Conservation (phyloP, 2,797 vertebrate genomes). For the Loris lydekkerianus region DNA sequence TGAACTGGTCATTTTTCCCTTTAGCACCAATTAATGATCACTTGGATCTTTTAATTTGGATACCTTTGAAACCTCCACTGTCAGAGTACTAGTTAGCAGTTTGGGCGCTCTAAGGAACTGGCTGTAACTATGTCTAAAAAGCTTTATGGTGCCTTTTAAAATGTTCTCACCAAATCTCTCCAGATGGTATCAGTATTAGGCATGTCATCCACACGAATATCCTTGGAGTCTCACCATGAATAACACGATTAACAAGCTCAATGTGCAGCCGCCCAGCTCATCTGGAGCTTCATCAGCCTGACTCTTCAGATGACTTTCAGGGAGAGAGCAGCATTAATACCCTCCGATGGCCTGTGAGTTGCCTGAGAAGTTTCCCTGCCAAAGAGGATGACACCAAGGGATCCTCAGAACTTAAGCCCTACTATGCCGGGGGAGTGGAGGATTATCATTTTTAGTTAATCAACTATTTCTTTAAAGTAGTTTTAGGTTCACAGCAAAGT, state of each 20-base stretch:
- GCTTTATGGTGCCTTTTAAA: slow-evolving; percentile 45
- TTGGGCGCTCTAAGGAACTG: neutral
- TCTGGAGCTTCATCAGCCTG: neutral
- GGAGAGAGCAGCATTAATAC: neutral
- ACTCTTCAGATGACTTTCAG: slow-evolving; percentile 51
- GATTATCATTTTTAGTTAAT: neutral
- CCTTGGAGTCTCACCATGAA: neutral
- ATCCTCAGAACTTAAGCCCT: neutral
- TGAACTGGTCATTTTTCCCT: slow-evolving; percentile 54
- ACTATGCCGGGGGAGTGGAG: neutral
- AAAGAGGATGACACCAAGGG: neutral
- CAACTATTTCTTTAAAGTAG: neutral
- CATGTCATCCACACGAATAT: slow-evolving; percentile 49
- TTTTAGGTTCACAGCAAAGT: neutral
- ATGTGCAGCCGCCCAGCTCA: neutral
- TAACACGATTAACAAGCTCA: slow-evolving; percentile 44
- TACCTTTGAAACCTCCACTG: neutral
- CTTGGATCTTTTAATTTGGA: slow-evolving; percentile 36
- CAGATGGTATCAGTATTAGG: slow-evolving; percentile 54
- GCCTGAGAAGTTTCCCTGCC: neutral
- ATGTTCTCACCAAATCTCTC: neutral
- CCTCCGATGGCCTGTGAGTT: neutral
- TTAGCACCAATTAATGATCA: slow-evolving; percentile 36
- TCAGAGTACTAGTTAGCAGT: slow-evolving; percentile 19
- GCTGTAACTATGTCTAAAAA: slow-evolving; percentile 48